phyloP scores from a whole-genome alignment of 2,797 vertebrate species.

The Chelmon rostratus region DNA sequence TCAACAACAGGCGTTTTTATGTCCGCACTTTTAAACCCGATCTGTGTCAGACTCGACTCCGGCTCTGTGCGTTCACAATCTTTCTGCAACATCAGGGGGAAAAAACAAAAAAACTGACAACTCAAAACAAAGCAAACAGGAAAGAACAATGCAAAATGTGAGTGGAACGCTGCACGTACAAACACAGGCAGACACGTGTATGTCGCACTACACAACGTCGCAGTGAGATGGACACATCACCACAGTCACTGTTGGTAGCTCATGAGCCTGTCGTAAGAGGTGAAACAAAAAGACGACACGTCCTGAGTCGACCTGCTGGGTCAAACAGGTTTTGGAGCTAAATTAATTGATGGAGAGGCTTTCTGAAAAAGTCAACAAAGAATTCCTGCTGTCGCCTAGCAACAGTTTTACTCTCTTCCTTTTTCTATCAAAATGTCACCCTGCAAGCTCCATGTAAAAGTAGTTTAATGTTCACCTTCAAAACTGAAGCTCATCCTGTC shows the following conservation, averaged over 20 bases:
- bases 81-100: conserved; percentile 22
- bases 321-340: conserved; percentile 4
- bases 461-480: background rate
- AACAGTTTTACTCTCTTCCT: background rate
- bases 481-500: background rate
- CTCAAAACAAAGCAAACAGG: conserved; percentile 41
- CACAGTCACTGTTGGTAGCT: background rate
- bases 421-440: background rate
- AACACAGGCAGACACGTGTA: conserved; percentile 42
- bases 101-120: conserved; percentile 12
- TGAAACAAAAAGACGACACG: background rate
- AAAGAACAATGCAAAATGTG: conserved; percentile 31
- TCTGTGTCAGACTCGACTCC: conserved; percentile 32
- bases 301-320: conserved; percentile 7
- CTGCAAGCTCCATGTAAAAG: background rate
- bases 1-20: conserved; percentile 28
- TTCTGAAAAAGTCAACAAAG: conserved; percentile 16
- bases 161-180: conserved; percentile 48
- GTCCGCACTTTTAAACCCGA: conserved; percentile 37
- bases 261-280: background rate
- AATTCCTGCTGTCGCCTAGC: background rate
- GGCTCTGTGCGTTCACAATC: conserved; percentile 53
- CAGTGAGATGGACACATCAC: conserved; percentile 16
- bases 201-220: conserved; percentile 21
- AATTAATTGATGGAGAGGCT: background rate